Evolutionary conservation across 2,888 invertebrate species (phyloP), one percentile per base, ranked within the genome.

Genomic region (Fissipunctia ypsillon): DNA sequence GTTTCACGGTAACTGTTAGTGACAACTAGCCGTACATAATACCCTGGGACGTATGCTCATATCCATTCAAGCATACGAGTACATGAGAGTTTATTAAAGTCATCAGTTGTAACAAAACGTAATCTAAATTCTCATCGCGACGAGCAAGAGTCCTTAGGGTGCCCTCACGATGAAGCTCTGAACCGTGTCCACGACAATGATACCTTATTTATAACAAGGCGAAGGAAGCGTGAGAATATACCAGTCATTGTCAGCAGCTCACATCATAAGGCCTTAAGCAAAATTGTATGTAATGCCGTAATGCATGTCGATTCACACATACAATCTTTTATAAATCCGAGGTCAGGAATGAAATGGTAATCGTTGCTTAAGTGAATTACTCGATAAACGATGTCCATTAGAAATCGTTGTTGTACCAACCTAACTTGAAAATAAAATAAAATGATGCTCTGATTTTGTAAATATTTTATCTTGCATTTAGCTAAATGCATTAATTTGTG

Each of bases 41-140:
- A 67, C 66, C 48, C 64, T 25, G 45, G 76, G 73, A 73, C 80
- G 71, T 81, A 87, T 80, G 74, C 70, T 84, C 85, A 84, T 88
- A 85, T 87, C 84, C 79, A 64, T 80, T 88, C 78, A 86, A 86
- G 87, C 86, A 48, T 72, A 71, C 41, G 10, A 22, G 83, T 78
- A 48, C 41, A 83, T 86, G 81, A 89, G 78, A 87, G 86, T 90
- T 91, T 89, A 94, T 94, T 93, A 91, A 88, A 88, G 87, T 87
- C 87, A 89, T 88, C 90, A 91, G 93, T 93, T 93, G 92, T 91
- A 89, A 91, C 88, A 91, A 89, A 91, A 90, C 88, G 90, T 91
- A 94, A 95, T 95, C 93, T 93, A 92, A 92, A 95, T 95, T 95
- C 94, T 91, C 91, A 93, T 94, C 89, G 91, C 90, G 87, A 89